Evolutionary conservation across 2,888 invertebrate genomes (phyloP).

Genomic region (Stenodera caucasica): DNA sequence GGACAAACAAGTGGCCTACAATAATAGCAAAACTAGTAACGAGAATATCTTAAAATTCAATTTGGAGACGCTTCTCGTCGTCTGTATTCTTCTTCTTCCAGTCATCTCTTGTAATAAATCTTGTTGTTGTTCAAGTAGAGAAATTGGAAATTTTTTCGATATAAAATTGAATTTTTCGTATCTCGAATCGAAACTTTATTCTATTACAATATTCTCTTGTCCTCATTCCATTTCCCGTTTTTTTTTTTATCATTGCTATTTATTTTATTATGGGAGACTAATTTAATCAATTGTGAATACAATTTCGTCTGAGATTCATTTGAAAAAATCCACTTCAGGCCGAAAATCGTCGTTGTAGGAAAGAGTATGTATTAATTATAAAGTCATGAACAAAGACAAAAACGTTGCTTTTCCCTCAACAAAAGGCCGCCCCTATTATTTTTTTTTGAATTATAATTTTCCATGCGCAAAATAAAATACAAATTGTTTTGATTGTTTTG

Average conservation of each 20-base stretch:
- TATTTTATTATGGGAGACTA: too few relatives aligned
- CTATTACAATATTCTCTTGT: too few relatives aligned
- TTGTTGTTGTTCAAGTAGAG: not conserved
- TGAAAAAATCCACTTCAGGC: not conserved
- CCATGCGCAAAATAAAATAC: too few relatives aligned
- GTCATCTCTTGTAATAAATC: not conserved
- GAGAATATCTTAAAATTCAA: not conserved
- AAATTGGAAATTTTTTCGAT: not conserved
- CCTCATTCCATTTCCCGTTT: too few relatives aligned
- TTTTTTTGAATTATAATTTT: not conserved
- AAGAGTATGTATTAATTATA: not conserved
- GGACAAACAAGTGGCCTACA: not conserved
- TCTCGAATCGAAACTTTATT: not conserved
- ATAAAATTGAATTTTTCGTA: not conserved
- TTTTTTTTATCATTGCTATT: too few relatives aligned
- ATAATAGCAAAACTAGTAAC: not conserved
- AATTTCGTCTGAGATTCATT: too few relatives aligned
- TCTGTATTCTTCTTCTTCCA: not conserved
- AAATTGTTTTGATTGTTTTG: too few relatives aligned
- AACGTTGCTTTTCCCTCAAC: not conserved
- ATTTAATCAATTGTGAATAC: too few relatives aligned
- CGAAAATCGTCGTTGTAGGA: not conserved
- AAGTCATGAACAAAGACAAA: not conserved
- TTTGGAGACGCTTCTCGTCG: not conserved
- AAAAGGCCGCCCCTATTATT: not conserved